phyloP scores from a whole-genome alignment of 2,888 invertebrate species.

The Icerya purchasi region DNA sequence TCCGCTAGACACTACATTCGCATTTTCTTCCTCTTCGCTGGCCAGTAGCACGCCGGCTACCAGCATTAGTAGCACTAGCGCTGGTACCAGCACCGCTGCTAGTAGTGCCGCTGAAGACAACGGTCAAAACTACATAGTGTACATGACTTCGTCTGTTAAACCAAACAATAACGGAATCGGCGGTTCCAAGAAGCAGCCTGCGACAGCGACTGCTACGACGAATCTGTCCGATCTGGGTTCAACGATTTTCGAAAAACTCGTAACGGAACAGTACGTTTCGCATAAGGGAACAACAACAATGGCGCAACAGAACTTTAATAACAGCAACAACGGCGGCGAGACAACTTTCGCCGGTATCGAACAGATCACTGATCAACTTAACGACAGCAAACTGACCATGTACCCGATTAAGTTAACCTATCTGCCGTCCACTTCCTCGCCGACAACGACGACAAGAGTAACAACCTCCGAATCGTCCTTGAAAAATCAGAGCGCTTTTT shows the following conservation, averaged over 20 bases:
- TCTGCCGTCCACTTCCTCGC: neutral
- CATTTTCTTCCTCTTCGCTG: too few species aligned
- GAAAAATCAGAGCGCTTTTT: neutral
- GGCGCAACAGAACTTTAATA: neutral
- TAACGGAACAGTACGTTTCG: slow-evolving; percentile 11
- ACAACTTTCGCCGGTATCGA: neutral
- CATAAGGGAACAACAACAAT: neutral
- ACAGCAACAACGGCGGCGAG: neutral
- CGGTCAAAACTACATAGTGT: neutral
- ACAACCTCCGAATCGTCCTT: neutral
- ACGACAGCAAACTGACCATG: neutral
- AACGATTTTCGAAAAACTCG: too few species aligned
- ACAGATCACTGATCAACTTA: neutral
- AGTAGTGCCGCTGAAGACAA: neutral
- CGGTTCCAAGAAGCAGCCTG: neutral
- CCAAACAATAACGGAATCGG: too few species aligned
- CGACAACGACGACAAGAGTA: neutral
- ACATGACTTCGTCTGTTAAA: neutral
- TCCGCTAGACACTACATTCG: neutral
- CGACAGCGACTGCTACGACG: too few species aligned
- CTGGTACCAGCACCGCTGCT: too few species aligned
- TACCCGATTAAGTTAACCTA: neutral
- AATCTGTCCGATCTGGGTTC: slow-evolving; percentile 3
- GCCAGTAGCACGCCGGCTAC: neutral
- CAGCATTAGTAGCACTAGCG: neutral